Conservation (phyloP, 2,113 vertebrate species). For the Siniperca knerii region DNA sequence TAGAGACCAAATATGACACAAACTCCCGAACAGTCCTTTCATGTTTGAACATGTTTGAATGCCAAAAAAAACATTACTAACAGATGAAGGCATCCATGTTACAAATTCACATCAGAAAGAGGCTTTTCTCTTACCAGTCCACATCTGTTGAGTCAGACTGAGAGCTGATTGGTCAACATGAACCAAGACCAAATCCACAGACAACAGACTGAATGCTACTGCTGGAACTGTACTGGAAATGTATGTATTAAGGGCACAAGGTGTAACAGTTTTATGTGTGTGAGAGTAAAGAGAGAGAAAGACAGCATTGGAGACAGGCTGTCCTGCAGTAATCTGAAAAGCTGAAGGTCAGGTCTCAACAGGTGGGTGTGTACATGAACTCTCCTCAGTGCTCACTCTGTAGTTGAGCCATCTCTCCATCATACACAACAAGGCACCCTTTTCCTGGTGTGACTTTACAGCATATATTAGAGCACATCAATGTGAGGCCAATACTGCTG, state of each 20-base stretch:
- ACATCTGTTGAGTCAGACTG: slow-evolving; percentile 1
- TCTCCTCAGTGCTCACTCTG: background rate
- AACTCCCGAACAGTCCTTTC: background rate
- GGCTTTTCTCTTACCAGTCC: background rate
- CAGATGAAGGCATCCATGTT: background rate
- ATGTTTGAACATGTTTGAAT: background rate
- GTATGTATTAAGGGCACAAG: background rate
- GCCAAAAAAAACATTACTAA: background rate
- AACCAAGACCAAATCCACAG: background rate
- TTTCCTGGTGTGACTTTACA: background rate
- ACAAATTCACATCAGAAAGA: background rate
- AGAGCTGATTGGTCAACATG: slow-evolving; percentile 13
- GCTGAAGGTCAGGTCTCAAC: background rate
- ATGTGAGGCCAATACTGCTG: no score
- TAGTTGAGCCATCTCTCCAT: background rate
- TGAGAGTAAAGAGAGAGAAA: background rate
- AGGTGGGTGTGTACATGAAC: background rate
- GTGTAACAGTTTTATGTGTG: background rate
- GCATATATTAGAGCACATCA: background rate
- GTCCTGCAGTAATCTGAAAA: background rate
- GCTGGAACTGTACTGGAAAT: background rate
- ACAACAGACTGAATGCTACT: background rate
- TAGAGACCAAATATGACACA: background rate
- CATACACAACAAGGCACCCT: background rate
- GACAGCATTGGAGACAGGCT: background rate